Percentiles rank a stretch among this genome's conserved stretches.
Evolutionary conservation across 2,888 invertebrate genomes (phyloP).

Genomic region (Salpingus planirostris): DNA sequence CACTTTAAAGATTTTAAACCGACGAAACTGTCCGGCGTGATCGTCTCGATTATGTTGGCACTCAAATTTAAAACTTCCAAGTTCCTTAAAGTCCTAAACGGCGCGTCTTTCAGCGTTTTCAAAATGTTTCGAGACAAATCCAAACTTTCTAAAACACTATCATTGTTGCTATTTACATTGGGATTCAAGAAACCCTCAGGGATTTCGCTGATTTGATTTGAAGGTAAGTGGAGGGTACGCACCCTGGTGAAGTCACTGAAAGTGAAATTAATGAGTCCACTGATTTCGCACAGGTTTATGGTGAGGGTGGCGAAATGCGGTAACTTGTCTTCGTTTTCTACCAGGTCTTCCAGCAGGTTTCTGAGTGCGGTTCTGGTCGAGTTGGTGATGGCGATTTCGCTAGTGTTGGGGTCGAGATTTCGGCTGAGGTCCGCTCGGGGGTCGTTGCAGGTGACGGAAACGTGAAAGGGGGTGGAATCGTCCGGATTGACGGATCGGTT

Average conservation of each 20-base stretch:
- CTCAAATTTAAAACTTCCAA: constrained; percentile 60
- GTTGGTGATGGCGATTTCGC: neutral
- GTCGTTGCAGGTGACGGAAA: constrained; percentile 9
- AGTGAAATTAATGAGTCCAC: constrained; percentile 11
- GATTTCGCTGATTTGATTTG: constrained; percentile 22
- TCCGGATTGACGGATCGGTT: constrained; percentile 15
- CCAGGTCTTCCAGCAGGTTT: too few relatives aligned
- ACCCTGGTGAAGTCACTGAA: constrained; percentile 19
- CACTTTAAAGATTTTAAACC: constrained; percentile 55
- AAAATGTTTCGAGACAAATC: constrained; percentile 55
- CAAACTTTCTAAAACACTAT: constrained; percentile 46
- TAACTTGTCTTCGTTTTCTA: constrained; percentile 16
- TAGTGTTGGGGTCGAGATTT: too few relatives aligned
- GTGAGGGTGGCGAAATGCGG: constrained; percentile 16
- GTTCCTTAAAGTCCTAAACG: constrained; percentile 48
- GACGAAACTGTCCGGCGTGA: constrained; percentile 51
- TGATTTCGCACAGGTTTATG: constrained; percentile 17
- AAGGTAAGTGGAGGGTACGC: constrained; percentile 17
- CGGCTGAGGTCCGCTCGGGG: too few relatives aligned
- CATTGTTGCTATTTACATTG: too few relatives aligned
- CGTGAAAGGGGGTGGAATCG: constrained; percentile 2
- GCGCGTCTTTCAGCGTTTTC: constrained; percentile 43
- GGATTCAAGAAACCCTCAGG: constrained; percentile 18
- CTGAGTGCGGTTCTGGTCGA: neutral
- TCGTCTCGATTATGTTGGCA: constrained; percentile 53